These are phyloP conservation scores for Calonectris borealis DNA, from an alignment of 2,113 vertebrate species.

Conservation along the genomic window DNA sequence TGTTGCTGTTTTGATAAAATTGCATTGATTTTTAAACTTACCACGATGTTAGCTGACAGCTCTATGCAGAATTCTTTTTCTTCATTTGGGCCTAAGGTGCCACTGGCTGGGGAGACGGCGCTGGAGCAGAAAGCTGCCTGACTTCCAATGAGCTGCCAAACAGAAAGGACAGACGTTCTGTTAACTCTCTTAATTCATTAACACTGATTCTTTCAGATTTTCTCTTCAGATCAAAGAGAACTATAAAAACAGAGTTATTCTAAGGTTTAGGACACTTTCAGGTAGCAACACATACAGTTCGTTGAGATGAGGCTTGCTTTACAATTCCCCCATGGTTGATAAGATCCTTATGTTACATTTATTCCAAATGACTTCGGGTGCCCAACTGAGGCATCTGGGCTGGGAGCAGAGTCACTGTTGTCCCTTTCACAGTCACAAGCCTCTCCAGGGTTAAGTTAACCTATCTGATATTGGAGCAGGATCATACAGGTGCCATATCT, in stretches of 20 bases:
- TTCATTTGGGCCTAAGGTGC: slow-evolving; percentile 80
- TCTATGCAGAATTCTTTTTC: slow-evolving; percentile 76
- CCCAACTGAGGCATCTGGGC: not conserved
- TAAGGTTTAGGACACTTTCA: not conserved
- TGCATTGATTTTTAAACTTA: slow-evolving; percentile 45
- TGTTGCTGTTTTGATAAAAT: not conserved
- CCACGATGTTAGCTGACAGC: slow-evolving; percentile 74
- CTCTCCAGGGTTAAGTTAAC: not conserved
- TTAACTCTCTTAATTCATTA: not conserved
- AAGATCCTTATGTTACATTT: not conserved
- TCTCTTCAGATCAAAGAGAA: not conserved
- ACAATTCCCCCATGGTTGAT: not conserved
- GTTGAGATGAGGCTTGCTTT: not conserved
- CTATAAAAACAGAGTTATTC: not conserved
- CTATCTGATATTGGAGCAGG: not conserved
- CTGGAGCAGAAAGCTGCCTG: slow-evolving; percentile 75
- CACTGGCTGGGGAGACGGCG: slow-evolving; percentile 73
- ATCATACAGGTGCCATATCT: not conserved
- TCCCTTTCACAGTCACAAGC: not conserved
- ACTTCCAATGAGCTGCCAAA: slow-evolving; percentile 77
- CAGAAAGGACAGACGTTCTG: not conserved
- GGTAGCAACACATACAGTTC: not conserved
- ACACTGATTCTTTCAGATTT: not conserved
- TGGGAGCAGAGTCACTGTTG: not conserved
- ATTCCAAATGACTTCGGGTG: not conserved